Conservation (phyloP, 2,888 invertebrate species). For the Ischnura elegans region DNA sequence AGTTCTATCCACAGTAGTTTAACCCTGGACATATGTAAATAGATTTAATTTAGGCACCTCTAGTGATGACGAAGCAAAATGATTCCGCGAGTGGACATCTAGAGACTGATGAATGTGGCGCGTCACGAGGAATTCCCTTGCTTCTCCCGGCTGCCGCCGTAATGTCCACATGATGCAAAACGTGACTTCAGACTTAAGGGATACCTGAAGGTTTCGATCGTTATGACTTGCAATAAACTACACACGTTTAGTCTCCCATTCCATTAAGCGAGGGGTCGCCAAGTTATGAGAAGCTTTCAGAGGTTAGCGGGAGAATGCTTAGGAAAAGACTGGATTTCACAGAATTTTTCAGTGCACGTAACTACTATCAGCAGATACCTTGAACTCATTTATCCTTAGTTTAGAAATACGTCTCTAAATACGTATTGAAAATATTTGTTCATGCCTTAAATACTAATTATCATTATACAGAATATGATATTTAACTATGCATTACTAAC, state of each 20-base stretch:
- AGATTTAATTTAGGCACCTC: too few species aligned
- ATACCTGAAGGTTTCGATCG: not conserved
- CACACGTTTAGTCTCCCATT: not conserved
- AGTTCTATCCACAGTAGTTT: too few species aligned
- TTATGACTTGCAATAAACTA: not conserved
- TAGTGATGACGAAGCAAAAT: too few species aligned
- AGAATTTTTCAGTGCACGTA: not conserved
- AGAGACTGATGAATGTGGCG: not conserved
- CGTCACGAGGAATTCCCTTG: not conserved
- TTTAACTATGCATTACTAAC: too few species aligned
- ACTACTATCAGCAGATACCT: not conserved
- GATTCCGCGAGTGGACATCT: too few species aligned
- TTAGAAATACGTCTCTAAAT: too few species aligned
- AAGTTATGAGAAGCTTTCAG: not conserved
- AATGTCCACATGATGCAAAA: not conserved
- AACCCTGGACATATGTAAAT: too few species aligned
- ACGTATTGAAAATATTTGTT: too few species aligned
- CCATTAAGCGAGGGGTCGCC: not conserved
- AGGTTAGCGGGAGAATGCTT: not conserved
- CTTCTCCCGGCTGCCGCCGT: not conserved
- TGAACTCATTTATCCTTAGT: too few species aligned
- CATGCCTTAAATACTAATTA: too few species aligned
- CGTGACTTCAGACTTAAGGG: not conserved
- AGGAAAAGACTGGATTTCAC: not conserved
- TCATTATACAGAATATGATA: too few species aligned